Base-by-base conservation (phyloP, 2,888 invertebrate genomes). In the Gastrophysa polygoni region DNA sequence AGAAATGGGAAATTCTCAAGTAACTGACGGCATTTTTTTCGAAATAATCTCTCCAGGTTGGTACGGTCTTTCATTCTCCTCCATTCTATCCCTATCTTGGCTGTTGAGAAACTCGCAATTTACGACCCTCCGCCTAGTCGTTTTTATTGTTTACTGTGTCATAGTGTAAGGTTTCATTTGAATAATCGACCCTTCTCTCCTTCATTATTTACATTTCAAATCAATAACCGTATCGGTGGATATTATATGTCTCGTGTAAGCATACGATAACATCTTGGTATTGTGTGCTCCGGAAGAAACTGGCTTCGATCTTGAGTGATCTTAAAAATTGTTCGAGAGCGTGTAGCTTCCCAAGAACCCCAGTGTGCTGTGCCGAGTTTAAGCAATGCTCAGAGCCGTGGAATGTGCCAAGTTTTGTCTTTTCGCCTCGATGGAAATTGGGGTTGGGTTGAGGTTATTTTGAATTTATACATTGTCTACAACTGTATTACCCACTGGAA, bases 211-310 rank as follows among this genome's bases (percentile, higher is more conserved):
- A 74, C 74, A 73, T 71, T 72, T 72, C 70, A 72, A 74, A 75
- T 76, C 77, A 74, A 77, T 77, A 75, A 73, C 73, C 73, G 73
- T 76, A 75, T 76, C 75, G 73, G 69, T 68, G 68, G 72, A 70
- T 70, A 74, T 74, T 75, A 73, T 75, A 73, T 72, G 71, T 64
- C 72, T 48, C 68, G 71, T 75, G 72, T 75, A 75, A 76, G 71
- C 71, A 63, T 63, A 67, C 69, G 74, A 75, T 75, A 66, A 57
- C 71, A 75, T 75, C 75, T 66, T 66, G 67, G 70, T 71, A 72
- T 75, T 73, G 71, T 73, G 67, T 64, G 67, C 70, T 69, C 58
- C 63, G 64, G 57, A 57, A 61, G 57, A 50, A 57, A 52, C 48
- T 44, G 44, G 57, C 29, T 57, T 57, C 62, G 58, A 66, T 56